Evolutionary conservation across 2,888 invertebrate genomes (phyloP).

Genomic region (Cerceris ruficornis): DNA sequence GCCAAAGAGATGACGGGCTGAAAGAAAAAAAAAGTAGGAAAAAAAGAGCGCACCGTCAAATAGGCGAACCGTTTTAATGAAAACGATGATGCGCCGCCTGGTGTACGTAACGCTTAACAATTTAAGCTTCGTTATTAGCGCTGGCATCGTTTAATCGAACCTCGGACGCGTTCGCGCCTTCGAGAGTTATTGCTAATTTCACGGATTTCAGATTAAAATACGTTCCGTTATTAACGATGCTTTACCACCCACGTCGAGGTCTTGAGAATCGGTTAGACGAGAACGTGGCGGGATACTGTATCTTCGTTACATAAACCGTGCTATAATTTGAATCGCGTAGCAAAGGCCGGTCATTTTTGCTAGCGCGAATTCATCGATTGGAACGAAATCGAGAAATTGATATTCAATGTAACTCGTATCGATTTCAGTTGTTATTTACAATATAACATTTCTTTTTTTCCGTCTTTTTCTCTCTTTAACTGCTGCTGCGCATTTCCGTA

Average conservation of each 20-base stretch:
- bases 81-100: conserved; percentile 1
- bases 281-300: conserved; percentile 19
- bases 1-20: conserved; percentile 35
- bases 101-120: background rate
- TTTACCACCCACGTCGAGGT: conserved; percentile 41
- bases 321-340: conserved; percentile 11
- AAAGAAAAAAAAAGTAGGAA: conserved; percentile 19
- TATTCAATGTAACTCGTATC: no score
- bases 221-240: conserved; percentile 25
- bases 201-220: conserved; percentile 19
- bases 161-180: background rate
- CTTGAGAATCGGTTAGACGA: conserved; percentile 11
- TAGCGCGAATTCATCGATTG: background rate
- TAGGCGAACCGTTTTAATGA: background rate
- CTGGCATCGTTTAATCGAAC: background rate
- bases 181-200: conserved; percentile 16
- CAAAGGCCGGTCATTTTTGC: background rate
- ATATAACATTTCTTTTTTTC: no score
- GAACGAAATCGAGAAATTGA: no score
- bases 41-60: conserved; percentile 14
- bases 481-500: no score
- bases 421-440: no score
- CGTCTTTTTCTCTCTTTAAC: no score
- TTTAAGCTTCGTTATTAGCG: background rate
- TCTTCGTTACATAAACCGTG: conserved; percentile 37